phyloP scores from a whole-genome alignment of 2,888 invertebrate genomes.

The Leptinotarsa tumamoca region DNA sequence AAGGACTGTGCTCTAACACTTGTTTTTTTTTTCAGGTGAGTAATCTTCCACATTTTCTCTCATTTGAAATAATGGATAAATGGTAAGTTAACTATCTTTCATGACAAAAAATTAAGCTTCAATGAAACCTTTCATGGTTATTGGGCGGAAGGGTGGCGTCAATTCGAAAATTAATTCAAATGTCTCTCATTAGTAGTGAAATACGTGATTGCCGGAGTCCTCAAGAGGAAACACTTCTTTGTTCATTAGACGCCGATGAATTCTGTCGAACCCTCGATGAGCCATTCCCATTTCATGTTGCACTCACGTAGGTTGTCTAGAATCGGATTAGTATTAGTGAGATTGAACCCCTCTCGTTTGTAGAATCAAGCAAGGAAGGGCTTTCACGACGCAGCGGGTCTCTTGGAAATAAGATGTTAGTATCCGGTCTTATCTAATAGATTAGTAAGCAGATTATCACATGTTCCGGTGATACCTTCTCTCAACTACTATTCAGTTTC shows the following conservation, averaged over 20 bases:
- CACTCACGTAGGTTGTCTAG: conserved; percentile 1
- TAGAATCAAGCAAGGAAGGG: background rate
- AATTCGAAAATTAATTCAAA: background rate
- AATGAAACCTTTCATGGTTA: background rate
- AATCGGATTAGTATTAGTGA: conserved; percentile 17
- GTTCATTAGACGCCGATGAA: conserved; percentile 3
- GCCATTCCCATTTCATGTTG: conserved; percentile 18
- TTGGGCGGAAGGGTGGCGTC: background rate
- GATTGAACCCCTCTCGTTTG: background rate
- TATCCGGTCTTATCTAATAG: background rate
- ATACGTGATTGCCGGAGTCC: background rate
- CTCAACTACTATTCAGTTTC: too few relatives aligned
- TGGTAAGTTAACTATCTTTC: background rate
- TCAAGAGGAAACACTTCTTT: conserved; percentile 5
- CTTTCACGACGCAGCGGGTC: background rate
- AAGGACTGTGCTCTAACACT: background rate
- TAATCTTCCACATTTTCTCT: background rate
- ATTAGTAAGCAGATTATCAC: too few relatives aligned
- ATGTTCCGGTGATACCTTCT: too few relatives aligned
- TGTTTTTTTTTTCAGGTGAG: background rate
- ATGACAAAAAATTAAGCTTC: background rate
- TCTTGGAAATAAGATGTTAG: background rate
- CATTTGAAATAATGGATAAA: background rate
- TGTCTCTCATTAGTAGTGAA: background rate
- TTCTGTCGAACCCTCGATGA: background rate